Evolutionary conservation across 2,888 invertebrate species (phyloP).

Genomic region (Agrotis clavis): DNA sequence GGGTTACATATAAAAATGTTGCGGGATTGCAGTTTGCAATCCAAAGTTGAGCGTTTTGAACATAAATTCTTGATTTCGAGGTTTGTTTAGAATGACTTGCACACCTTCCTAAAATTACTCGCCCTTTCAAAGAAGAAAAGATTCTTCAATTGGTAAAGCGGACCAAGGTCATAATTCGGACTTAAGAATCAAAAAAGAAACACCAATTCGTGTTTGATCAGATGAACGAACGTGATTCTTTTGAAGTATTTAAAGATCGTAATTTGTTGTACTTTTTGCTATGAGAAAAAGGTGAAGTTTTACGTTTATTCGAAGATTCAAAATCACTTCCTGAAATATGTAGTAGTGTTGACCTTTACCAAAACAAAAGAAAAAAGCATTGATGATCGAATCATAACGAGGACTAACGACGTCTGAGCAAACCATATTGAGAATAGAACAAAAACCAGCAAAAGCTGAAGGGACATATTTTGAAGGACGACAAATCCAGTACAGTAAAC

Average conservation of each 20-base stretch:
- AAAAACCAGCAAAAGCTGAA: neutral
- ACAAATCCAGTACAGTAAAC: slow-evolving; percentile 25
- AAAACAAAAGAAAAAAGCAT: no score
- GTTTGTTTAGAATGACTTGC: slow-evolving; percentile 35
- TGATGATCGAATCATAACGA: no score
- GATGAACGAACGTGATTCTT: neutral
- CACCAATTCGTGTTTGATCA: neutral
- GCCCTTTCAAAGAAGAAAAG: neutral
- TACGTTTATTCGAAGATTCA: no score
- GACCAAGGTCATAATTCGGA: neutral
- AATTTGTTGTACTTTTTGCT: neutral
- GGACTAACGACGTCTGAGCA: neutral
- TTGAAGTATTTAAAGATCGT: neutral
- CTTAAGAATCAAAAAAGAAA: neutral
- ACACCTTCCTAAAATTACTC: slow-evolving; percentile 13
- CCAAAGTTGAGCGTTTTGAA: slow-evolving; percentile 65
- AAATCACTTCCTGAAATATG: neutral
- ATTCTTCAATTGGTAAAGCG: neutral
- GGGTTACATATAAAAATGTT: slow-evolving; percentile 55
- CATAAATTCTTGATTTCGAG: slow-evolving; percentile 65
- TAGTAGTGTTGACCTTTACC: no score
- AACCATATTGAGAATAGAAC: neutral
- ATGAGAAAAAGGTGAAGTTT: neutral
- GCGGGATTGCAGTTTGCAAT: slow-evolving; percentile 59
- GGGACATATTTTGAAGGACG: slow-evolving; percentile 18